A percentile compares a stretch with the other conserved stretches of the same genome.
Conservation (phyloP, 2,888 invertebrate genomes). For the Ferrisia virgata region DNA sequence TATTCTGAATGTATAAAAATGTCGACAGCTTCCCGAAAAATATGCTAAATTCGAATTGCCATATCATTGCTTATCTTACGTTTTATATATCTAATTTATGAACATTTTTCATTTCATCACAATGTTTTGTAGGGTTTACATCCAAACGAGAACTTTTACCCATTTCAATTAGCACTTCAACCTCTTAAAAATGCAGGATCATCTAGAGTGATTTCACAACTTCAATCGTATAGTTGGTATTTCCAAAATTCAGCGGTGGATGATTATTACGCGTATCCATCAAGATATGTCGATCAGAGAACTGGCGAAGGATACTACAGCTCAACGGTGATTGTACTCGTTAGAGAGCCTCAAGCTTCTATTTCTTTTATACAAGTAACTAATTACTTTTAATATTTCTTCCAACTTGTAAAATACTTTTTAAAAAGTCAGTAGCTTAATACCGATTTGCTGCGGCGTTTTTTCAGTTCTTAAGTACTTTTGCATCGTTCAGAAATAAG, state of each 20-base stretch:
- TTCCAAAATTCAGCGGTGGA: not conserved
- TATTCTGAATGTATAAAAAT: not conserved
- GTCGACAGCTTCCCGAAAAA: too few species aligned
- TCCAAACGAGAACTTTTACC: not conserved
- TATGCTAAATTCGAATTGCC: too few species aligned
- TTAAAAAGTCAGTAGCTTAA: not conserved
- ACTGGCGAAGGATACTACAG: not conserved
- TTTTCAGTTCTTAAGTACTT: not conserved
- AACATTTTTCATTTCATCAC: too few species aligned
- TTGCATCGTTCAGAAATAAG: not conserved
- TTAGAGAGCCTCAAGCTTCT: not conserved
- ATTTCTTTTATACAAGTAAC: not conserved
- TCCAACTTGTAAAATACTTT: too few species aligned
- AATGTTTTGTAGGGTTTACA: not conserved
- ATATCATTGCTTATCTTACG: too few species aligned
- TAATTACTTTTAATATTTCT: not conserved
- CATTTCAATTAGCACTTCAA: not conserved
- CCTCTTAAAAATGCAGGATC: not conserved
- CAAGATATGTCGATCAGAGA: not conserved
- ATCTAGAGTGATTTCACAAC: not conserved
- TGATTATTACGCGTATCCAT: slow-evolving; percentile 19
- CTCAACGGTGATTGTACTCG: not conserved
- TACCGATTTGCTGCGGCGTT: not conserved
- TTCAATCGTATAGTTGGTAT: not conserved
- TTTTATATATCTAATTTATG: too few species aligned